Conservation (phyloP, 1,140 invertebrate species). For the Chymomyza costata region DNA sequence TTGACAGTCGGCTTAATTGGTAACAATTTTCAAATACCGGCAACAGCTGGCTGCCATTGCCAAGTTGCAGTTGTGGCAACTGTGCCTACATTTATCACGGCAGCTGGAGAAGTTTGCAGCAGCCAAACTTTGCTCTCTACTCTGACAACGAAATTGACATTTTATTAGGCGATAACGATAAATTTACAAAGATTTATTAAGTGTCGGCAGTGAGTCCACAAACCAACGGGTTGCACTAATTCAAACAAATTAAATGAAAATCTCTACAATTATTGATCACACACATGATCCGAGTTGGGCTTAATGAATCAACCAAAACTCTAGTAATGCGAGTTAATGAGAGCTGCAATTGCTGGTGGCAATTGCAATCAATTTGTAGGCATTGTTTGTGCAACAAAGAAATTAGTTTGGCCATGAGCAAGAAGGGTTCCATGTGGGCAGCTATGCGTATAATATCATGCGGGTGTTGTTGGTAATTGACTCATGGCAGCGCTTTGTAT, state of each 20-base stretch:
- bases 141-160: slow-evolving; percentile 52
- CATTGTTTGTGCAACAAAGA: slow-evolving; percentile 58
- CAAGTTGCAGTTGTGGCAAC: not conserved
- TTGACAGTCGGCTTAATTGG: slow-evolving; percentile 53
- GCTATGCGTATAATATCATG: slow-evolving; percentile 17
- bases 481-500: too few species aligned
- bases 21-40: slow-evolving; percentile 62
- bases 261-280: slow-evolving; percentile 64
- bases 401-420: not conserved
- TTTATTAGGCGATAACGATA: slow-evolving; percentile 71
- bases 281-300: slow-evolving; percentile 6
- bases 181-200: slow-evolving; percentile 69
- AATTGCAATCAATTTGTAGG: slow-evolving; percentile 57
- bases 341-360: slow-evolving; percentile 29
- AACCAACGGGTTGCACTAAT: slow-evolving; percentile 36
- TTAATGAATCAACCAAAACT: slow-evolving; percentile 52
- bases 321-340: slow-evolving; percentile 49
- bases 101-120: slow-evolving; percentile 12
- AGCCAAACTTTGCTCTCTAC: slow-evolving; percentile 62
- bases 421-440: slow-evolving; percentile 30
- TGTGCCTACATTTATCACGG: not conserved
- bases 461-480: slow-evolving; percentile 44
- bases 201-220: slow-evolving; percentile 24
- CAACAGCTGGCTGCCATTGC: slow-evolving; percentile 3
- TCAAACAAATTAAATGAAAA: slow-evolving; percentile 68